Percentiles rank a stretch among this genome's conserved stretches.
Evolutionary conservation across 2,113 vertebrate species (phyloP).

Genomic region (Festucalex cinctus): DNA sequence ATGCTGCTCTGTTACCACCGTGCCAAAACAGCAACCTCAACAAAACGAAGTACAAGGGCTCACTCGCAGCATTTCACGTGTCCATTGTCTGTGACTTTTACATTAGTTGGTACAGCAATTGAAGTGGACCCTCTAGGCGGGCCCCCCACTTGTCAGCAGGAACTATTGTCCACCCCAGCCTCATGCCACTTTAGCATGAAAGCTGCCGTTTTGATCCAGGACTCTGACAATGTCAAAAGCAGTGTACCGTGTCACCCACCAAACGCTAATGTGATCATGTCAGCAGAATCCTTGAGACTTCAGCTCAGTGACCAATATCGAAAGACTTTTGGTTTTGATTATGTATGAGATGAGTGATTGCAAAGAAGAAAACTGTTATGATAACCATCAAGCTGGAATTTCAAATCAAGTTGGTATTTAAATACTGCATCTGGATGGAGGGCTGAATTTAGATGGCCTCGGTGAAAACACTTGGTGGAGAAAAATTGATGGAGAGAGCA

Average conservation of each 20-base stretch:
- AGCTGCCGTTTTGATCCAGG: slow-evolving; percentile 29
- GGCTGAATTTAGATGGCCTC: too few species aligned
- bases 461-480: too few species aligned
- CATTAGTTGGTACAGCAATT: neutral
- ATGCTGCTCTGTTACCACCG: neutral
- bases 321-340: too few species aligned
- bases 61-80: neutral
- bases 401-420: too few species aligned
- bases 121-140: slow-evolving; percentile 44
- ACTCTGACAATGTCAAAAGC: neutral
- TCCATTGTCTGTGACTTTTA: slow-evolving; percentile 6
- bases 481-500: too few species aligned
- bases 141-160: slow-evolving; percentile 72
- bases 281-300: too few species aligned
- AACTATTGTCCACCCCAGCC: slow-evolving; percentile 69
- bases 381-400: too few species aligned
- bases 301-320: too few species aligned
- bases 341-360: too few species aligned
- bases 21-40: neutral
- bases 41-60: neutral
- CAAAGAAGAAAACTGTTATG: too few species aligned
- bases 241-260: neutral
- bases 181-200: slow-evolving; percentile 57
- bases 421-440: too few species aligned
- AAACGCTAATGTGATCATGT: too few species aligned